Evolutionary conservation across 2,888 invertebrate species (phyloP).

Genomic region (Pelosia muscerda): DNA sequence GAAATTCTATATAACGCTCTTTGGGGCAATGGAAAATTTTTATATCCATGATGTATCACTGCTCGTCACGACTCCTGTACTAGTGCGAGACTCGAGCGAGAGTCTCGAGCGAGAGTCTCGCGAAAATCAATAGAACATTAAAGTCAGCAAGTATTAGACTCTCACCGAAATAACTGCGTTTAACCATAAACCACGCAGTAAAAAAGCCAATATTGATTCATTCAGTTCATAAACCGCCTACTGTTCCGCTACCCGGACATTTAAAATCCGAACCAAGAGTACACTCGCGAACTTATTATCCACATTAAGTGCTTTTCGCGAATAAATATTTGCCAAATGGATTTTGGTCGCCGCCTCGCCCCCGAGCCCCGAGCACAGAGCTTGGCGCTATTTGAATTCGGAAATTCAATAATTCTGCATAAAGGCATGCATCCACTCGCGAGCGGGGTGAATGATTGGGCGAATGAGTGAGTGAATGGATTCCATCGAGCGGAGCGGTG

Average conservation of each 20-base stretch:
- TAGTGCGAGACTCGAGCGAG: too few species aligned
- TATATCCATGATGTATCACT: too few species aligned
- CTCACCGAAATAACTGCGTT: background rate
- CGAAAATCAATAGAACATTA: too few species aligned
- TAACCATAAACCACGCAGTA: slow-evolving; percentile 6
- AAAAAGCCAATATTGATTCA: slow-evolving; percentile 18
- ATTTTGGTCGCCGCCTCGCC: slow-evolving; percentile 62
- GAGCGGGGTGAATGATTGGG: slow-evolving; percentile 71
- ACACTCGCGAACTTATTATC: slow-evolving; percentile 45
- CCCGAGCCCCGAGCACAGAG: slow-evolving; percentile 35
- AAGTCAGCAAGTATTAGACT: background rate
- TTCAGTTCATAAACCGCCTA: slow-evolving; percentile 6
- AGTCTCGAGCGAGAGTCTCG: too few species aligned
- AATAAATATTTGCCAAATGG: slow-evolving; percentile 69
- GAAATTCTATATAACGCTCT: too few species aligned
- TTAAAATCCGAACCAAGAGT: slow-evolving; percentile 37
- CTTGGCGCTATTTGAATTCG: slow-evolving; percentile 64
- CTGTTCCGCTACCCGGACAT: slow-evolving; percentile 14
- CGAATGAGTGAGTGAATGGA: slow-evolving; percentile 71
- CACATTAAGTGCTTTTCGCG: slow-evolving; percentile 45
- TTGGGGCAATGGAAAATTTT: too few species aligned
- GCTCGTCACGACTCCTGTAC: too few species aligned
- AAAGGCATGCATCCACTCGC: slow-evolving; percentile 74
- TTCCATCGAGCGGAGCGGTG: slow-evolving; percentile 62
- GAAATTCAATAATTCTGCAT: slow-evolving; percentile 80